A percentile compares a stretch with the other conserved stretches of the same genome.
These are phyloP conservation scores for Deroptyus accipitrinus DNA, from an alignment of 2,113 vertebrate species.

Conservation along the genomic window DNA sequence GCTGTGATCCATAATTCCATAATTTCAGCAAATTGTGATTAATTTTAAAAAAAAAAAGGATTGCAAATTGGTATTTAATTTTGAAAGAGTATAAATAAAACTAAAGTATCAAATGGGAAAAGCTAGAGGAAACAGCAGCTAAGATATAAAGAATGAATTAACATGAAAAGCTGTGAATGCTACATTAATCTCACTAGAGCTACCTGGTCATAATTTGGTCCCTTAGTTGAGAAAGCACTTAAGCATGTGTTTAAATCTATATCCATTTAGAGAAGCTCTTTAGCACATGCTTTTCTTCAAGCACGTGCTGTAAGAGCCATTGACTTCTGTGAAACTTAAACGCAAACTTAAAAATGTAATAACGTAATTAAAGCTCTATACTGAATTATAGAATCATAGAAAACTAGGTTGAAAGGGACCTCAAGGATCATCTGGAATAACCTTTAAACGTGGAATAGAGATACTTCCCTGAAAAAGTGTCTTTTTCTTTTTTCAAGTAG, in stretches of 20 bases:
- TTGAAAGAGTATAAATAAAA: background rate
- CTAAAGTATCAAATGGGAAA: background rate
- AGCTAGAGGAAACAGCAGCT: background rate
- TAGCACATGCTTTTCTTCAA: background rate
- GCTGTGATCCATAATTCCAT: background rate
- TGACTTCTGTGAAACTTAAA: background rate
- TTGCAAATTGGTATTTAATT: background rate
- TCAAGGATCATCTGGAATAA: background rate
- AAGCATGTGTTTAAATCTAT: background rate
- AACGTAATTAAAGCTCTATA: background rate
- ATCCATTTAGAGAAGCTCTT: background rate
- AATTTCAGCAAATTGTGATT: background rate
- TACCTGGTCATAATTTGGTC: background rate
- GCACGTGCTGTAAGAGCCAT: background rate
- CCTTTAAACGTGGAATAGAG: background rate
- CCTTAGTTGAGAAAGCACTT: background rate
- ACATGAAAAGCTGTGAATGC: background rate
- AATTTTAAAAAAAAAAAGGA: background rate
- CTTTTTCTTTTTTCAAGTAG: background rate
- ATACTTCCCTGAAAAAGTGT: accelerated
- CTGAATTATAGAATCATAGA: background rate
- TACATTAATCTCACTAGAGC: background rate
- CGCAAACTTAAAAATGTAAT: background rate
- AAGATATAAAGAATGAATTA: background rate
- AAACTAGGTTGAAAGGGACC: background rate